Evolutionary conservation across 1,140 invertebrate genomes (phyloP).

Genomic region (Drosophila teissieri): DNA sequence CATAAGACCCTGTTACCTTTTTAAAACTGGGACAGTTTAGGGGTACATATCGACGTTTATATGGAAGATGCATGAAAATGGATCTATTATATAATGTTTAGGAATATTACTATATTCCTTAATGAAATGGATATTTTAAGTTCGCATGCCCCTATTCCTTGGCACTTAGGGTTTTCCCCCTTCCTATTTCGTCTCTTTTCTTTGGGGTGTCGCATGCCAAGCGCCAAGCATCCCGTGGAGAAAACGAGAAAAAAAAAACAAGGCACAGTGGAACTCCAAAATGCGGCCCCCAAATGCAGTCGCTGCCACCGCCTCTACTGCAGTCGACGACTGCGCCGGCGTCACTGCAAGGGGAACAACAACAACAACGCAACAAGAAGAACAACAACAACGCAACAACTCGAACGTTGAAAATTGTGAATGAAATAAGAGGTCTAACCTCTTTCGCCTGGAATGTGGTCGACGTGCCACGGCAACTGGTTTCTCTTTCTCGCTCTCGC

Average conservation of each 20-base stretch:
- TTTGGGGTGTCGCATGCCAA: constrained; percentile 66
- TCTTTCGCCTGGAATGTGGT: constrained; percentile 77
- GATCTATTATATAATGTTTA: too few relatives aligned
- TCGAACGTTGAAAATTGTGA: constrained; percentile 68
- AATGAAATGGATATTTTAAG: background rate
- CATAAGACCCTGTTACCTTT: too few relatives aligned
- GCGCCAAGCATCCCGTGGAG: constrained; percentile 49
- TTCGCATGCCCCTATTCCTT: background rate
- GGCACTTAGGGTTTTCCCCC: background rate
- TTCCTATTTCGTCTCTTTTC: background rate
- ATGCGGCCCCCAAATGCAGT: constrained; percentile 50
- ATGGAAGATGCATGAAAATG: too few relatives aligned
- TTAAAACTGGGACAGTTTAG: too few relatives aligned
- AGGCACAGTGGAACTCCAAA: constrained; percentile 40
- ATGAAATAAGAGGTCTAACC: constrained; percentile 76
- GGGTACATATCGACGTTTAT: too few relatives aligned
- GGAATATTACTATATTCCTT: too few relatives aligned
- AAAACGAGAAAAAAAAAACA: background rate
- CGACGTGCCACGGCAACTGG: constrained; percentile 75
- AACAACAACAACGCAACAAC: constrained; percentile 1
- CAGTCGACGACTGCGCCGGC: constrained; percentile 4
- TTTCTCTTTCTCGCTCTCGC: constrained; percentile 48
- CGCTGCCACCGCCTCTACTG: constrained; percentile 21
- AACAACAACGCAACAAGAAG: background rate
- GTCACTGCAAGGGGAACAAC: background rate